Conservation (phyloP, 35 echinoderm and acorn worm genomes). For the Amphiura filiformis region DNA sequence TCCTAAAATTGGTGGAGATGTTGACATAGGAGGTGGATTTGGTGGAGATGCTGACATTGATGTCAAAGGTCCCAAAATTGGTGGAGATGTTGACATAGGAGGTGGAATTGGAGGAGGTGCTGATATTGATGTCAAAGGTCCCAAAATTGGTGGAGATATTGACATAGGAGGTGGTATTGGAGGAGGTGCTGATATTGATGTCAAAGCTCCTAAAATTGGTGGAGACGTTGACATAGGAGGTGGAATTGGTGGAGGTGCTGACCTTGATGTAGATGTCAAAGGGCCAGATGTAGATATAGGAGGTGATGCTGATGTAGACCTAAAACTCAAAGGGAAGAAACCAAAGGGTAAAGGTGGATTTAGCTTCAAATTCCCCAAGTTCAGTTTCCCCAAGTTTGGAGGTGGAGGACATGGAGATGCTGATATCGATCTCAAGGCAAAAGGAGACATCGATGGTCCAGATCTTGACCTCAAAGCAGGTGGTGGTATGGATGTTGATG, state of each 20-base stretch:
- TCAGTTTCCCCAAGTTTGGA: slow-evolving; percentile 35
- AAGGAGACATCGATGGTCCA: slow-evolving; percentile 8
- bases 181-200: slow-evolving; percentile 16
- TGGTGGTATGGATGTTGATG: slow-evolving; percentile 13
- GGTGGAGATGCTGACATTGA: slow-evolving; percentile 34
- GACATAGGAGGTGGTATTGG: slow-evolving; percentile 13
- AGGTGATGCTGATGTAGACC: neutral
- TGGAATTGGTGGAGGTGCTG: slow-evolving; percentile 17
- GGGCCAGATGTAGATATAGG: slow-evolving; percentile 8
- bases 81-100: neutral
- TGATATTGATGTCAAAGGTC: slow-evolving; percentile 16
- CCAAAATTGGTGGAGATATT: neutral
- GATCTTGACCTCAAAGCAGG: neutral
- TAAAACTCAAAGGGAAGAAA: neutral
- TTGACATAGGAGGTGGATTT: neutral
- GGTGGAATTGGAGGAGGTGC: slow-evolving; percentile 4
- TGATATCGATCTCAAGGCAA: slow-evolving; percentile 17
- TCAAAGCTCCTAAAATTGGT: slow-evolving; percentile 22
- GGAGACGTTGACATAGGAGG: neutral
- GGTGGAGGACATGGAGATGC: slow-evolving; percentile 29
- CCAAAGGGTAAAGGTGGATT: slow-evolving; percentile 32
- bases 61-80: slow-evolving; percentile 27
- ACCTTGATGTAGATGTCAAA: slow-evolving; percentile 21
- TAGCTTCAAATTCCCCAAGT: slow-evolving; percentile 30
- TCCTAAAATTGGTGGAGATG: slow-evolving; percentile 25